These are phyloP conservation scores for Poecilia gillii DNA, from an alignment of 2,797 vertebrate genomes.

Conservation along the genomic window DNA sequence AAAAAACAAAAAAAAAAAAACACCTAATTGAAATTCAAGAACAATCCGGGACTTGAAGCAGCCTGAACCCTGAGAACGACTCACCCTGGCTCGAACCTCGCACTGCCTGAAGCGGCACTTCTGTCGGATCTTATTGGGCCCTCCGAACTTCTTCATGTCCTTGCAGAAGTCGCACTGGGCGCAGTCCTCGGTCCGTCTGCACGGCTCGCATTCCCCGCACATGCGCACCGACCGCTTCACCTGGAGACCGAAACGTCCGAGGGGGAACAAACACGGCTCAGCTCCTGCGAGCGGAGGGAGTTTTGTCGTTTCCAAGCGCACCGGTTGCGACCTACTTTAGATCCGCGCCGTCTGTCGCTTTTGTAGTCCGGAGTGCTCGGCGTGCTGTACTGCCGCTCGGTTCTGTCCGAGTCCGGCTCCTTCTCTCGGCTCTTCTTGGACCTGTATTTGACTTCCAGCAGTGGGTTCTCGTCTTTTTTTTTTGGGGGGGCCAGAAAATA, in stretches of 20 bases:
- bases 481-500: neutral
- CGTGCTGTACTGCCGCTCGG: slow-evolving; percentile 77
- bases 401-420: slow-evolving; percentile 82
- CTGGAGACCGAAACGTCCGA: slow-evolving; percentile 49
- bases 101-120: slow-evolving; percentile 95
- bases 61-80: slow-evolving; percentile 28
- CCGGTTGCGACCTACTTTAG: slow-evolving; percentile 72
- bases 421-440: slow-evolving; percentile 88
- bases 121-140: slow-evolving; percentile 96
- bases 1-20: too few relatives aligned
- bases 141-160: slow-evolving; percentile 98
- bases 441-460: slow-evolving; percentile 90
- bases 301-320: neutral
- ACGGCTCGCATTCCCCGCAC: slow-evolving; percentile 96
- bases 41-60: too few relatives aligned
- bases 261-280: neutral
- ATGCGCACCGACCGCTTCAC: slow-evolving; percentile 94
- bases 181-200: slow-evolving; percentile 91
- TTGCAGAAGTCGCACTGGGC: slow-evolving; percentile 95
- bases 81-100: slow-evolving; percentile 92
- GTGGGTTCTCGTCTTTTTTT: slow-evolving; percentile 81
- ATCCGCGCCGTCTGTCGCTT: slow-evolving; percentile 81
- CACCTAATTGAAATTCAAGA: too few relatives aligned
- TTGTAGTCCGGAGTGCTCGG: slow-evolving; percentile 82
- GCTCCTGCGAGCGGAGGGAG: neutral